Percentiles rank a stretch among this genome's conserved stretches.
Conservation (phyloP, 1,140 invertebrate species). For the Lethrus apterus region DNA sequence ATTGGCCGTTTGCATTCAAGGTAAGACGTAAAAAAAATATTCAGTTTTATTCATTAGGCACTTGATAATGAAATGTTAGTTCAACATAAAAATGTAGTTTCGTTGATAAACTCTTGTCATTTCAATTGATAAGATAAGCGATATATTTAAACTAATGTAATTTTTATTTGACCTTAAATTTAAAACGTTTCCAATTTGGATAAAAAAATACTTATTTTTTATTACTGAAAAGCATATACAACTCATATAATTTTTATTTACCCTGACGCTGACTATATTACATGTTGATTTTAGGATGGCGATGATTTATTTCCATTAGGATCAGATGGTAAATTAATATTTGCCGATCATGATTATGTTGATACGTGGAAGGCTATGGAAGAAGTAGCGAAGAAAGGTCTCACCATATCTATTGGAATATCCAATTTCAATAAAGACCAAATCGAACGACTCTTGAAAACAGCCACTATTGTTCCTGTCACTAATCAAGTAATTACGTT, state of each 20-base stretch:
- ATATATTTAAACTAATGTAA: no score
- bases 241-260: constrained; percentile 16
- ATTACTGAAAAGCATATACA: constrained; percentile 7
- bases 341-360: constrained; percentile 62
- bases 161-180: no score
- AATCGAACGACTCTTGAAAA: constrained; percentile 62
- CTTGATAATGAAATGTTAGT: no score
- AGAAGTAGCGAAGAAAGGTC: constrained; percentile 60
- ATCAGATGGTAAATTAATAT: constrained; percentile 45
- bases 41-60: no score
- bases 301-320: constrained; percentile 53
- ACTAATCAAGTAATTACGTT: constrained; percentile 59
- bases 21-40: constrained; percentile 24
- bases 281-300: constrained; percentile 45
- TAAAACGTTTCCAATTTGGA: neutral
- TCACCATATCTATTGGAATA: constrained; percentile 72
- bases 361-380: constrained; percentile 91
- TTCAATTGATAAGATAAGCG: no score
- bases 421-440: constrained; percentile 89
- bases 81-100: no score
- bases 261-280: neutral
- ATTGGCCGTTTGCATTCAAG: constrained; percentile 60
- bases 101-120: no score
- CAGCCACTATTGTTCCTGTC: constrained; percentile 65
- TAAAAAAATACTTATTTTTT: neutral